Evolutionary conservation across 30 jellyfish, hydroid and myxozoan species (phyloP).

Genomic region (Aurelia sp.): DNA sequence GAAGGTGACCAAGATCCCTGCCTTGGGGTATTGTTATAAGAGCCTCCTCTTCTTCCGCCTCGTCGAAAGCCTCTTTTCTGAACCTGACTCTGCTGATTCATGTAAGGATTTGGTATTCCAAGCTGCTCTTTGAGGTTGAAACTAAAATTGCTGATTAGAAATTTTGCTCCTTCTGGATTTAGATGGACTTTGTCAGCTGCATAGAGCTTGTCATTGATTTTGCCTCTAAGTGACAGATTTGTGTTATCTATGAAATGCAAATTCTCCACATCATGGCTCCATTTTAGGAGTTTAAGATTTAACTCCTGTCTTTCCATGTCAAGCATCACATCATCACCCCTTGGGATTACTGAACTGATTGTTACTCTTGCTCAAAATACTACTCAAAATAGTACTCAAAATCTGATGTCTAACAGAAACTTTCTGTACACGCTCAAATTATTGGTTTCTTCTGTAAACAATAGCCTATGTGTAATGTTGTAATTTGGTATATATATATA

Average conservation of each 20-base stretch:
- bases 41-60: slow-evolving; percentile 14
- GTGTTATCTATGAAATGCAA: neutral
- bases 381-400: too few relatives aligned
- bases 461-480: too few relatives aligned
- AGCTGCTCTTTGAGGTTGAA: neutral
- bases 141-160: neutral
- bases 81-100: neutral
- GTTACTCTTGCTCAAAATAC: neutral
- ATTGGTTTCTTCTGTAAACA: too few relatives aligned
- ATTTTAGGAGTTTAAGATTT: neutral
- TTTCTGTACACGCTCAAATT: too few relatives aligned
- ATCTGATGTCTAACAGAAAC: too few relatives aligned
- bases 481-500: too few relatives aligned
- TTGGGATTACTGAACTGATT: neutral
- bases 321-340: neutral
- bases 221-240: slow-evolving; percentile 2
- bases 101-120: neutral
- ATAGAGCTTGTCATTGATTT: neutral
- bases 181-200: neutral
- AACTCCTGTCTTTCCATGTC: neutral
- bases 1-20: slow-evolving; percentile 2
- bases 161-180: neutral
- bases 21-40: neutral
- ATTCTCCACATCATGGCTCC: neutral
- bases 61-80: neutral